These are phyloP conservation scores for Ganaspis brasiliensis DNA, from an alignment of 2,888 invertebrate genomes.

Conservation along the genomic window DNA sequence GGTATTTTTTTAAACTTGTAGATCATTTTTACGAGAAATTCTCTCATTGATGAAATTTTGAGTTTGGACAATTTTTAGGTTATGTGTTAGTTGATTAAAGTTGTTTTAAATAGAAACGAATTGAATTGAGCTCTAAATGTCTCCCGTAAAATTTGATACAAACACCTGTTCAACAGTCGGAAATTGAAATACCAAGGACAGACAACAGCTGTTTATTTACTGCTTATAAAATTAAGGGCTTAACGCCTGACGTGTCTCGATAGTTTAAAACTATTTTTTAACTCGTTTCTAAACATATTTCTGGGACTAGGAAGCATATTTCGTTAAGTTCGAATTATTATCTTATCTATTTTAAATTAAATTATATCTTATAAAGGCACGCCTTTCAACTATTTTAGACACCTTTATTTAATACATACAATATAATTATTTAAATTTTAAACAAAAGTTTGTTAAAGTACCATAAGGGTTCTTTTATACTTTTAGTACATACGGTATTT, in stretches of 20 bases:
- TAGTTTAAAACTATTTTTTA: background rate
- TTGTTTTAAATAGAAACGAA: background rate
- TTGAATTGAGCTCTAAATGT: background rate
- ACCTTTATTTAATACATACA: no score
- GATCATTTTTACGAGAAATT: no score
- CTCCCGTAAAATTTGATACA: conserved; percentile 3
- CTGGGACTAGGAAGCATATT: background rate
- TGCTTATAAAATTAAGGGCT: conserved; percentile 10
- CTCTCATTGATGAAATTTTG: no score
- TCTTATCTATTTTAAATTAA: background rate
- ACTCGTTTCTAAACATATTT: background rate
- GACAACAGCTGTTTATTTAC: conserved; percentile 26
- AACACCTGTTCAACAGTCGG: conserved; percentile 22
- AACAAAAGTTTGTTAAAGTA: no score
- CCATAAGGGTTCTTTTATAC: no score
- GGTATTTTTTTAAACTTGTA: no score
- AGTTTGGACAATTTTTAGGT: no score
- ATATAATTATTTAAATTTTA: no score
- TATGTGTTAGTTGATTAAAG: no score
- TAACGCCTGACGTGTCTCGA: background rate
- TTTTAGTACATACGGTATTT: no score
- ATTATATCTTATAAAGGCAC: no score
- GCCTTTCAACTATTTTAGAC: no score
- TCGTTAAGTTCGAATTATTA: background rate
- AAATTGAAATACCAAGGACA: conserved; percentile 33